Evolutionary conservation across 2,113 vertebrate species (phyloP), one percentile per base, ranked within the genome.

Genomic region (Chinchilla lanigera): DNA sequence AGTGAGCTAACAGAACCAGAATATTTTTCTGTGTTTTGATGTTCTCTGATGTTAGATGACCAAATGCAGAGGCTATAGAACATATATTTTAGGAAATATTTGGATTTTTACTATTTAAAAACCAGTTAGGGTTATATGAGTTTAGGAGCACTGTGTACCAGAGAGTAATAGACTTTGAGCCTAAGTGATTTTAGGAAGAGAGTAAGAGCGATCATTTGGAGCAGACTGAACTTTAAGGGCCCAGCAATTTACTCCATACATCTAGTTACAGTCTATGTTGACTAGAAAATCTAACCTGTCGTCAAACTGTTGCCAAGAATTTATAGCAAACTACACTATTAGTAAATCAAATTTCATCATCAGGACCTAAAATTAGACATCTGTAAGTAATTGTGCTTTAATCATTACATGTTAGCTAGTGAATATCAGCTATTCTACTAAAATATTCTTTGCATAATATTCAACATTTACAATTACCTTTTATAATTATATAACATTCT

Each of bases 291-390:
- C 35, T 90, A 71, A 77, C 44, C 44, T 95, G 13, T 47, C 86
- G 86, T 35, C 80, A 30, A 86, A 94, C 73, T 89, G 6, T 92
- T 96, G 54, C 47, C 60, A 89, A 56, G 60, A 94, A 50, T 93
- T 92, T 54, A 80, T 84, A 84, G 11, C 52, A 84, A 81, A 84
- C 54, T 69, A 82, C 14, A 44, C 30, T 86, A 24, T 91, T 67
- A 89, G 5, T 85, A 87, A 87, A 81, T 82, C 38, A 89, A 50
- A 81, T 89, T 86, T 93, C 3, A 83, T 83, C 52, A 54, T 82
- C 35, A 11, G 24, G 41, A 91, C 38, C 33, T 95, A 61, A 94
- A 69, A 58, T 93, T 93, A 60, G 28, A 65, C 77, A 80, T 88
- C 38, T 67, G 2, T 87, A 91, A 75, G 41, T 75, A 65, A 73